Evolutionary conservation across 1,140 invertebrate species (phyloP).

Genomic region (Polyergus mexicanus): DNA sequence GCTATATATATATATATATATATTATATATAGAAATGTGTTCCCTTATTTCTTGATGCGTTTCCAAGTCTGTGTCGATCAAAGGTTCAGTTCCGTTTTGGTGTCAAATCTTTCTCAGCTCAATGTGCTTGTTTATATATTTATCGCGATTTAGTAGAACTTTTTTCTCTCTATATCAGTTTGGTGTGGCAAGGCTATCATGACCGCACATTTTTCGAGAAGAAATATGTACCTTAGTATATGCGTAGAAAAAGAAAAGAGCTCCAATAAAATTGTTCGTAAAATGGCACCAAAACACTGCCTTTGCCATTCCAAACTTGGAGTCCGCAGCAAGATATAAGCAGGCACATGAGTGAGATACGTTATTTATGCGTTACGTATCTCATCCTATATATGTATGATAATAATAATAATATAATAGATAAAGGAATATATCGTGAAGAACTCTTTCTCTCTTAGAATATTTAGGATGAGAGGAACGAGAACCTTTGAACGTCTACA

Average conservation of each 20-base stretch:
- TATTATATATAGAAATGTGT: constrained; percentile 79
- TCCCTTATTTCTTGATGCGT: constrained; percentile 87
- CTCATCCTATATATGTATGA: neutral
- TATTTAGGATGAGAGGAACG: constrained; percentile 67
- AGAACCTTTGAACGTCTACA: constrained; percentile 82
- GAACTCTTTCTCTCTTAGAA: constrained; percentile 34
- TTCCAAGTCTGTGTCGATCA: constrained; percentile 86
- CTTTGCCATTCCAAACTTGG: constrained; percentile 89
- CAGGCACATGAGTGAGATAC: constrained; percentile 87
- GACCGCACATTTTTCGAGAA: constrained; percentile 81
- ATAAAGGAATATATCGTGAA: constrained; percentile 45
- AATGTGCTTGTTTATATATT: constrained; percentile 88
- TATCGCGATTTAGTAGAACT: constrained; percentile 55
- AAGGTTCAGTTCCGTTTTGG: constrained; percentile 89
- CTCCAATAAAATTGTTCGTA: constrained; percentile 73
- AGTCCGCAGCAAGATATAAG: constrained; percentile 87
- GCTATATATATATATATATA: constrained; percentile 75
- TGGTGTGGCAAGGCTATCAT: constrained; percentile 88
- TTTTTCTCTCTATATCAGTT: constrained; percentile 83
- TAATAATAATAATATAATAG: neutral
- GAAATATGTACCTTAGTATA: constrained; percentile 24
- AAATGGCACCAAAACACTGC: constrained; percentile 92
- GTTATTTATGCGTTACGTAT: constrained; percentile 36
- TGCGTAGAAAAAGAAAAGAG: constrained; percentile 61
- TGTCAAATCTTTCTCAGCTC: constrained; percentile 87